Evolutionary conservation across 1,140 invertebrate species (phyloP), one percentile per base, ranked within the genome.

Genomic region (Lithobius niger): DNA sequence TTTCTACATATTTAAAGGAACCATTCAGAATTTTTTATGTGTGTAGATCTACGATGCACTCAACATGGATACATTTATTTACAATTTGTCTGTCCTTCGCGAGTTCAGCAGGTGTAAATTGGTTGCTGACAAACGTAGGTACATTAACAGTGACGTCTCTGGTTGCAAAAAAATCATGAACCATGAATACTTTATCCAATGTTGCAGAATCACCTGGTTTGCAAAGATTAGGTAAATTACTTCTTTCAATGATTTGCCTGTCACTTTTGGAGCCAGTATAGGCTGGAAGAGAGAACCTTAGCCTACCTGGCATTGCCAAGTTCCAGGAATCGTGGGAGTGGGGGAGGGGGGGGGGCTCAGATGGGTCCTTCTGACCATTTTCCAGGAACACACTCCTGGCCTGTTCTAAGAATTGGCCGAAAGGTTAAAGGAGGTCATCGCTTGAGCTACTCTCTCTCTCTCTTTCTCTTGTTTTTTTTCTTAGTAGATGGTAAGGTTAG

Each of bases 191-290:
- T 63, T 69, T 66, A 55, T 72, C 69, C 15, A 67, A 68, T 55
- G 72, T 63, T 52, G 72, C 63, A n/a, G 60, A 22, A 61, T 71
- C 70, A 51, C 64, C 67, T 52, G 60, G 57, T 64, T 71, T 65
- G 43, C 71, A 57, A 44, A 62, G 45, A 60, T 72, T 62, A 53
- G 71, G 51, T 55, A 71, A 66, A 4, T 65, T 67, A 36, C 59
- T 65, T 55, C 66, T 58, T 18, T 59, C 55, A 6, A 66, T 67
- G 36, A 72, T 63, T 56, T 64, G 64, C 42, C 64, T 65, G 58
- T 72, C 68, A 52, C 59, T 66, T 59, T 64, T 61, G 48, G 65
- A 58, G 44, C 66, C 67, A 50, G 69, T 69, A 63, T 65, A 67
- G 27, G 61, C 60, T 52, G 65, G 60, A n/a, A n/a, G n/a, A n/a